Base-by-base conservation (phyloP, 2,113 vertebrate species). In the Athene noctua region DNA sequence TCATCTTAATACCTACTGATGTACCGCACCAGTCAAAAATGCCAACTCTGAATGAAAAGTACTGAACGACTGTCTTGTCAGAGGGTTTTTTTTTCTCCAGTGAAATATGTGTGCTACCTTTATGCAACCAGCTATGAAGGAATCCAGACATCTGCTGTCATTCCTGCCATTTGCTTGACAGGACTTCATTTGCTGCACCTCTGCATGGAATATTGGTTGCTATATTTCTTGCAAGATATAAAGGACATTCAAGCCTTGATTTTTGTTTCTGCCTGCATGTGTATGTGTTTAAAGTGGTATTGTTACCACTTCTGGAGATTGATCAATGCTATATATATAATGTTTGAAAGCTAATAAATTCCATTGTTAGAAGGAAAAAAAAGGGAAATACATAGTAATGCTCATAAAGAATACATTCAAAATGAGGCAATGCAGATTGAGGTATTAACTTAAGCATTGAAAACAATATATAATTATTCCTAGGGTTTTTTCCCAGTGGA, bases 51-150 rank as follows among this genome's bases (percentile, higher is more conserved):
- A 95, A 87, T 91, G 88, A 91, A 91, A 95, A 92, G 83, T 94
- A 85, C 86, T 91, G 91, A 46, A 95, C 92, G 83, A 34, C 78
- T 94, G 83, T 73, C 92, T 91, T 95, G 92, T 96, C 96, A 95
- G 88, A 75, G 91, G 29, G 15, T 88, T 93, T 93, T 87, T 86
- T 94, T 85, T 93, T 49, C 83, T 78, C 26, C 54, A 30, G 73
- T 97, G 97, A 96, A 96, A 96, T 94, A 96, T 97, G 84, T 23
- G 51, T 68, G 61, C 84, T 94, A 91, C 92, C 86, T 95, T 80
- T 96, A 97, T 94, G 96, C 96, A 97, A 91, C 96, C 95, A 97
- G 83, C 94, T 96, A 95, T 97, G 97, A 96, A 96, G 81, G 92
- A 95, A 94, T 96, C 95, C 96, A 96, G 95, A 97, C 94, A 96